Percentiles rank a stretch among this genome's conserved stretches.
Conservation (phyloP, 2,797 vertebrate species). For the Saxicola maurus region DNA sequence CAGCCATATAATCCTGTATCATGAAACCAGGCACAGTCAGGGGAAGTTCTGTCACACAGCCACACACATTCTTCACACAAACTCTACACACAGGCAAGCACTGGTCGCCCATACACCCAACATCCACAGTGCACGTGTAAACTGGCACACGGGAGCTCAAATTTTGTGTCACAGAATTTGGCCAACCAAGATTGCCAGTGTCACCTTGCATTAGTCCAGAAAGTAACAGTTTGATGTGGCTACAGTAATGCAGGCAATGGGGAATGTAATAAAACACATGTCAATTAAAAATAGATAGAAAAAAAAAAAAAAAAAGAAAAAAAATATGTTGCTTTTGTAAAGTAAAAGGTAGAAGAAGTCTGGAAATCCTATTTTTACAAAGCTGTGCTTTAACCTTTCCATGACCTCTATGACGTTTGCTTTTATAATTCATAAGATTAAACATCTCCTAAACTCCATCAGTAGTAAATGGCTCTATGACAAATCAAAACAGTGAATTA, state of each 20-base stretch:
- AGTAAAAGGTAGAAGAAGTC: not conserved
- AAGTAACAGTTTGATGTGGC: not conserved
- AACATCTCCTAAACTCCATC: not conserved
- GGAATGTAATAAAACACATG: not conserved
- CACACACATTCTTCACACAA: not conserved
- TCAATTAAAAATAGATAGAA: not conserved
- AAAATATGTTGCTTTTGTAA: not conserved
- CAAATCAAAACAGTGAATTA: not conserved
- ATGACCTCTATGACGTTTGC: not conserved
- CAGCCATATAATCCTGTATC: rapidly evolving
- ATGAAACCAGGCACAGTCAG: not conserved
- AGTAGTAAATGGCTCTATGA: not conserved
- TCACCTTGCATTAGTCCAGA: not conserved
- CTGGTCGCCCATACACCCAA: too few relatives aligned
- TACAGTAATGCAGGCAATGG: not conserved
- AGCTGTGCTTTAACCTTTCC: not conserved
- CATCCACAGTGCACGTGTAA: not conserved
- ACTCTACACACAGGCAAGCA: rapidly evolving
- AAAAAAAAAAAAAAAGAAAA: not conserved
- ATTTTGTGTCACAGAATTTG: not conserved
- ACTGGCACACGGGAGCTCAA: rapidly evolving
- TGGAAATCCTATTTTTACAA: not conserved
- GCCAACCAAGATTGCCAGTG: not conserved
- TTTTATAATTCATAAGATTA: not conserved
- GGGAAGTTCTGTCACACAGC: not conserved